Base-by-base conservation (phyloP, 2,113 vertebrate species). In the Syrrhaptes paradoxus region DNA sequence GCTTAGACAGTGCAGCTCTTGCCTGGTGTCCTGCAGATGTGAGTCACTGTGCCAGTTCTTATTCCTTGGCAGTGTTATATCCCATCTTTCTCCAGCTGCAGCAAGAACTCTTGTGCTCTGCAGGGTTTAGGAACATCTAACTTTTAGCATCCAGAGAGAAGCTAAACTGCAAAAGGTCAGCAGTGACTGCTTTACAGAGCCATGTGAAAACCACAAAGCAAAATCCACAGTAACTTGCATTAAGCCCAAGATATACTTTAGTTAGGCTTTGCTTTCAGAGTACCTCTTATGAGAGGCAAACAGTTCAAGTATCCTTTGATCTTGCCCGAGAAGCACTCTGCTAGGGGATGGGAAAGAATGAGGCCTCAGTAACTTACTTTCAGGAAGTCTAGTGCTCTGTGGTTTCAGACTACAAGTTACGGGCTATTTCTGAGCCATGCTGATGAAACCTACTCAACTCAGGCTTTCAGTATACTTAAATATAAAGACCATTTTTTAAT, bases 291-390 rank as follows among this genome's bases (percentile, higher is more conserved):
- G 21, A 75, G 38, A 77, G 61, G 8, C 34, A 84, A 93, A 71
- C 55, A 78, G 80, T 61, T 75, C 51, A 89, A 95, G 95, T 63
- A 77, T 29, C 32, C 57, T 92, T 90, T 95, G 86, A 80, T 91
- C 70, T 74, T 31, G 26, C 16, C 76, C 25, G 43, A 97, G 68
- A 63, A 92, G 24, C 25, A 6, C 72, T 84, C 51, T 55, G 55
- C 63, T 24, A 13, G 13, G 22, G 11, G 54, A 43, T 84, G 73
- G 70, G 91, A 89, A 80, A 84, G 63, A 31, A 54, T 0, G 0
- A 80, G 55, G 48, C 68, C 52, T 75, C 41, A 6, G n/a, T 67
- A 55, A 48, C n/a, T 45, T 38, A 13, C 36, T 85, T 77, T 31
- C 38, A 71, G 90, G 89, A 95, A 93, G 91, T 2, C 14, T 7